Percentiles rank a stretch among this genome's conserved stretches.
phyloP scores from a whole-genome alignment of 1,140 invertebrate genomes.

The Trissolcus basalis region DNA sequence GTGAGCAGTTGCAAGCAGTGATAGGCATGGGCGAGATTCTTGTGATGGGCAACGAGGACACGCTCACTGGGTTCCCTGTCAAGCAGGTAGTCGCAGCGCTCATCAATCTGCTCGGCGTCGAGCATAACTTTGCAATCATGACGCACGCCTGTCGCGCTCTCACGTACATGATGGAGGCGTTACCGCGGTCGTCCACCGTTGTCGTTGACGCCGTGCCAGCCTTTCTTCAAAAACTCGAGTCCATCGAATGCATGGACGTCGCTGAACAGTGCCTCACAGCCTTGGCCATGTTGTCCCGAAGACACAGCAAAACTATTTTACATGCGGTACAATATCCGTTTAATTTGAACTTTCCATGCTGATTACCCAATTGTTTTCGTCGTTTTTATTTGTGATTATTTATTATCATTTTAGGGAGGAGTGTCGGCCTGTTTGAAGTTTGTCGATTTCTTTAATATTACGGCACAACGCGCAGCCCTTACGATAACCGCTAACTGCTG shows the following conservation, averaged over 20 bases:
- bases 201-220: constrained; percentile 98
- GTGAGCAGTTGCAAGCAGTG: constrained; percentile 96
- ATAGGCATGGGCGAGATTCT: constrained; percentile 99
- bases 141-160: constrained; percentile 98
- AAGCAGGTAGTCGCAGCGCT: constrained; percentile 98
- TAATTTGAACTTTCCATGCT: too few relatives aligned
- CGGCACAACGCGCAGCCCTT: constrained; percentile 94
- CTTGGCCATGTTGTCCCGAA: constrained; percentile 95
- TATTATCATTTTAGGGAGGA: constrained; percentile 83
- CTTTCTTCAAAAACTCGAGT: constrained; percentile 96
- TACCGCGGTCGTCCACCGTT: constrained; percentile 96
- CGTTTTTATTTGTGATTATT: constrained; percentile 37
- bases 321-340: constrained; percentile 84
- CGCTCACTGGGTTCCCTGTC: constrained; percentile 97
- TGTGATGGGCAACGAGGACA: constrained; percentile 99
- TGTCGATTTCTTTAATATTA: constrained; percentile 98
- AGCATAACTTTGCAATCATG: constrained; percentile 99
- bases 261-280: constrained; percentile 98
- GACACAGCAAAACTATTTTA: constrained; percentile 96
- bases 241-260: constrained; percentile 99
- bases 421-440: constrained; percentile 96
- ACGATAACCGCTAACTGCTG: constrained; percentile 98
- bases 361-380: too few relatives aligned
- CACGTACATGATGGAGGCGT: constrained; percentile 99
- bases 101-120: constrained; percentile 90